Conservation (phyloP, 2,113 vertebrate genomes). For the Mugil cephalus region DNA sequence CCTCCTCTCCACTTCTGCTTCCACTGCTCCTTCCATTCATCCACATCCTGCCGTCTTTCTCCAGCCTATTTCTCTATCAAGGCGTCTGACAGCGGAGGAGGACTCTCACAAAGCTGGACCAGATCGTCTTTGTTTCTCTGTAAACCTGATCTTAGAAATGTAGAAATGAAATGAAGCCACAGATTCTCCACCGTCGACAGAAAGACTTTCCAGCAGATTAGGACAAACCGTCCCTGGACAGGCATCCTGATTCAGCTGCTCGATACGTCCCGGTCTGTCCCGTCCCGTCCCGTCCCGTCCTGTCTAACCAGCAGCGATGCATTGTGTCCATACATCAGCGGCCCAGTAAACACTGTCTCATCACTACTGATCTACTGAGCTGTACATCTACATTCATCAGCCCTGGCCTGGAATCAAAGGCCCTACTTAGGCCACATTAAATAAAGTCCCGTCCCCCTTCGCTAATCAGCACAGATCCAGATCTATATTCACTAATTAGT, state of each 20-base stretch:
- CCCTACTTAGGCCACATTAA: slow-evolving; percentile 19
- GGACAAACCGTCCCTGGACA: slow-evolving; percentile 19
- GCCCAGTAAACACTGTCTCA: slow-evolving; percentile 50
- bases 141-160: too few species aligned
- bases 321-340: slow-evolving; percentile 35
- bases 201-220: slow-evolving; percentile 40
- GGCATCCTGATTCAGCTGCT: slow-evolving; percentile 62
- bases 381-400: slow-evolving; percentile 15
- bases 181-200: slow-evolving; percentile 8
- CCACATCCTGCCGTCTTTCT: slow-evolving; percentile 16
- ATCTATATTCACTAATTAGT: slow-evolving; percentile 17
- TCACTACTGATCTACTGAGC: slow-evolving; percentile 40
- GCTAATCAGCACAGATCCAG: slow-evolving; percentile 13
- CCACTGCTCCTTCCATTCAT: slow-evolving; percentile 21
- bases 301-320: slow-evolving; percentile 39
- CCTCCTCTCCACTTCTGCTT: slow-evolving; percentile 30
- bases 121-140: not conserved
- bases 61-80: slow-evolving; percentile 39
- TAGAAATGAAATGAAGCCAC: too few species aligned
- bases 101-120: not conserved
- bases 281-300: not conserved
- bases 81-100: slow-evolving; percentile 4
- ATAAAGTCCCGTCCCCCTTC: slow-evolving; percentile 8
- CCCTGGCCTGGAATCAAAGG: slow-evolving; percentile 5
- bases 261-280: not conserved